Percentiles rank a stretch among this genome's conserved stretches.
Conservation (phyloP, 2,888 invertebrate species). For the Drosophila leonis region DNA sequence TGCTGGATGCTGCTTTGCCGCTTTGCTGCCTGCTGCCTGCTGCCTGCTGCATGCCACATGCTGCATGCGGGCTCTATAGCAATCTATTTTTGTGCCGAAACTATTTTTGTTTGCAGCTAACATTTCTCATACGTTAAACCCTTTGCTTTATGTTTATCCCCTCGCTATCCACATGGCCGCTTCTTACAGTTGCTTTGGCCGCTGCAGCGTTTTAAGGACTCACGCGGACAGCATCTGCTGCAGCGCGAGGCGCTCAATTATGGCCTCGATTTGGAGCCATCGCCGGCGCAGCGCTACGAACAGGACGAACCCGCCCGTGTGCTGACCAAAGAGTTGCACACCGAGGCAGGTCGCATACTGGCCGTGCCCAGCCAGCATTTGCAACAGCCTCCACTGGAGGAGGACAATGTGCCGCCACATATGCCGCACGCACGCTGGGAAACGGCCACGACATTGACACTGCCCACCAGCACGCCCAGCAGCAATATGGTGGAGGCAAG, state of each 20-base stretch:
- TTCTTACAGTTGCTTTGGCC: constrained; percentile 91
- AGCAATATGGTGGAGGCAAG: constrained; percentile 6
- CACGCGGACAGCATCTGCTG: constrained; percentile 90
- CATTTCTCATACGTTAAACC: constrained; percentile 21
- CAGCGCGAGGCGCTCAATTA: constrained; percentile 85
- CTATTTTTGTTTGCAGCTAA: constrained; percentile 24
- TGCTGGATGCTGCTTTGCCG: constrained; percentile 11
- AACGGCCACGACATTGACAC: constrained; percentile 54
- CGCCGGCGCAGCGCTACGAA: constrained; percentile 78
- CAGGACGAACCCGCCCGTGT: constrained; percentile 80
- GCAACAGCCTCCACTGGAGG: constrained; percentile 1
- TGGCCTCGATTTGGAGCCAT: constrained; percentile 84
- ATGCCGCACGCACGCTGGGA: constrained; percentile 82
- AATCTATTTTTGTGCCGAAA: constrained; percentile 11
- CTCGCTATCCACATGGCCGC: constrained; percentile 1
- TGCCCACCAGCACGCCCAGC: constrained; percentile 30
- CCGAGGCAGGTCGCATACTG: constrained; percentile 45
- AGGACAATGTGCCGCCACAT: constrained; percentile 62
- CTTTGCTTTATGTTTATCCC: constrained; percentile 28
- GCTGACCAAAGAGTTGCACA: constrained; percentile 61
- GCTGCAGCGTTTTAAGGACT: constrained; percentile 91
- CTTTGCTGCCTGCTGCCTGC: constrained; percentile 11
- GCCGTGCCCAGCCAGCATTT: constrained; percentile 14
- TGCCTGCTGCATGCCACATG: constrained; percentile 22
- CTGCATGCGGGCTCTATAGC: constrained; percentile 23